Conservation (phyloP, 2,113 vertebrate genomes). For the Ciconia maguari region DNA sequence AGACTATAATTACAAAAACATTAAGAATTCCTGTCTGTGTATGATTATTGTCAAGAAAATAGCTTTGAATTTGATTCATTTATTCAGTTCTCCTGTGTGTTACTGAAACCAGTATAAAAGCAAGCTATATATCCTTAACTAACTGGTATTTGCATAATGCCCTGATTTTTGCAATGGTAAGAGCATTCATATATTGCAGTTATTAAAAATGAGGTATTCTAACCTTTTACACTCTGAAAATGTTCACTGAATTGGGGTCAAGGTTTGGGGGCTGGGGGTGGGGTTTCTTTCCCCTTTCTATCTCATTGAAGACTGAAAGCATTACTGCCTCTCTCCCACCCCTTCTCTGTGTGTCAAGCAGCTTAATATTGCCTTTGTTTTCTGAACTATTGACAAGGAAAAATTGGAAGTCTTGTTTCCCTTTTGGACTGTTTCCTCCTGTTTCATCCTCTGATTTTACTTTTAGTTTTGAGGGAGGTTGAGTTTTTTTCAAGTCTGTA, state of each 20-base stretch:
- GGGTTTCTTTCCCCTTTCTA: background rate
- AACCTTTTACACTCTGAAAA: background rate
- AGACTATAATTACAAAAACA: background rate
- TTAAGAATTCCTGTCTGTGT: background rate
- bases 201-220: background rate
- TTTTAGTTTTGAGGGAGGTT: background rate
- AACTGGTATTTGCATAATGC: background rate
- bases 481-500: background rate
- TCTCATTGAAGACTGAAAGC: background rate
- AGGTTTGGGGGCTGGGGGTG: background rate
- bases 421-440: background rate
- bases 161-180: background rate
- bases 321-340: background rate
- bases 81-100: background rate
- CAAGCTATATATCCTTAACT: background rate
- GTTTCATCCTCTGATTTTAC: background rate
- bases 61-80: background rate
- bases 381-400: background rate
- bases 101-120: background rate
- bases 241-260: background rate
- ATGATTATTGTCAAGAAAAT: background rate
- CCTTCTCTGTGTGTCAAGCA: background rate
- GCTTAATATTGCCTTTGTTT: background rate
- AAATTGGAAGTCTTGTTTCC: background rate
- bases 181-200: background rate